phyloP scores from a whole-genome alignment of 2,797 vertebrate species.

The Muscicapa comitata region DNA sequence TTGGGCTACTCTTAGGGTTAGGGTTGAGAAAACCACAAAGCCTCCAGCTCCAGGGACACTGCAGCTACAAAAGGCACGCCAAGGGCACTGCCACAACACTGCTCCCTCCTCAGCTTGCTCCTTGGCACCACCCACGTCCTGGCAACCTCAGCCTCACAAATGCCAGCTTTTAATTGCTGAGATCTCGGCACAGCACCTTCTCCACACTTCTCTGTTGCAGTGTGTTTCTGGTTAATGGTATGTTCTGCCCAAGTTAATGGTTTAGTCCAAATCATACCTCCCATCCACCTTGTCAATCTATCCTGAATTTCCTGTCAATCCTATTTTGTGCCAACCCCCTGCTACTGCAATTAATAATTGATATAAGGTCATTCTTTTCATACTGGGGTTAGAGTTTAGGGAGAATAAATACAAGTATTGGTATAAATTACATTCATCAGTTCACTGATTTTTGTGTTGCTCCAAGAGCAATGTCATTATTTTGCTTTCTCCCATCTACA shows the following conservation, averaged over 20 bases:
- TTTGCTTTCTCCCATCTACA: not conserved
- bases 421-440: not conserved
- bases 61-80: too few species aligned
- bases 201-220: not conserved
- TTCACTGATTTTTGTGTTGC: not conserved
- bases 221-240: too few species aligned
- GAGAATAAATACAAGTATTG: not conserved
- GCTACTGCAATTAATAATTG: not conserved
- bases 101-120: not conserved
- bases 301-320: too few species aligned
- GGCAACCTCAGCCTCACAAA: not conserved
- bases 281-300: too few species aligned
- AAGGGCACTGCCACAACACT: too few species aligned
- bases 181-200: not conserved
- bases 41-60: not conserved
- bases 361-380: not conserved
- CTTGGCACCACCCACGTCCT: not conserved
- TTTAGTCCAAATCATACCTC: too few species aligned
- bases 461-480: not conserved
- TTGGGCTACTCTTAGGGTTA: accelerated
- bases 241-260: too few species aligned
- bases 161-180: not conserved
- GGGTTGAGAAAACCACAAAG: not conserved
- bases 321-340: too few species aligned
- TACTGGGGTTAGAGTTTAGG: not conserved